A percentile compares a stretch with the other conserved stretches of the same genome.
Evolutionary conservation across 2,888 invertebrate genomes (phyloP).

Genomic region (Magallana nippona): DNA sequence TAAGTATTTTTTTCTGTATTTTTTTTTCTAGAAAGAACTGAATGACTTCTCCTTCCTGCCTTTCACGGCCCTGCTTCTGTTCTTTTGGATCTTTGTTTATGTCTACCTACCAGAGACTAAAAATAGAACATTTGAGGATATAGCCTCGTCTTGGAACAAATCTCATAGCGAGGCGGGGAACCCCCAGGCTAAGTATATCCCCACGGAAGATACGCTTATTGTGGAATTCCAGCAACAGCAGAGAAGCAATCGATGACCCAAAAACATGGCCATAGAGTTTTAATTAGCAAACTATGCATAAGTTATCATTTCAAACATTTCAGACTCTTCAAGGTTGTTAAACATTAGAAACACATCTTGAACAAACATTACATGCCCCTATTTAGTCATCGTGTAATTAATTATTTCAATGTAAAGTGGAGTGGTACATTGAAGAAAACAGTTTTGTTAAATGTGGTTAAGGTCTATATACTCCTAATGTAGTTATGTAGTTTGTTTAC

Average conservation of each 20-base stretch:
- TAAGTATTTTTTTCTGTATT: slow-evolving; percentile 6
- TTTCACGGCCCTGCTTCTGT: slow-evolving; percentile 95
- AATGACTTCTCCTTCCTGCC: slow-evolving; percentile 78
- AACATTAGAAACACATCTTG: too few relatives aligned
- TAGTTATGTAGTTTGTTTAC: too few relatives aligned
- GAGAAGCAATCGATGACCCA: slow-evolving; percentile 1
- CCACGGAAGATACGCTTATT: slow-evolving; percentile 43
- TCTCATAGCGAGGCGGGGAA: slow-evolving; percentile 8
- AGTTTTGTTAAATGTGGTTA: too few relatives aligned
- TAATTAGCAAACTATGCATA: too few relatives aligned
- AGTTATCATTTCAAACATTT: too few relatives aligned
- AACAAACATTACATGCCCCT: too few relatives aligned
- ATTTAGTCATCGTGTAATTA: too few relatives aligned
- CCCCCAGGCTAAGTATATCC: slow-evolving; percentile 8
- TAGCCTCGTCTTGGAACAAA: slow-evolving; percentile 82
- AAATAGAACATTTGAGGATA: slow-evolving; percentile 97
- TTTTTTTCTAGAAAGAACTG: slow-evolving; percentile 73
- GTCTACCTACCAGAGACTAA: slow-evolving; percentile 99
- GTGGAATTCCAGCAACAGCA: slow-evolving; percentile 22
- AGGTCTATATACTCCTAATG: too few relatives aligned
- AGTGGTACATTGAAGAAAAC: too few relatives aligned
- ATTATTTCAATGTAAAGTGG: too few relatives aligned
- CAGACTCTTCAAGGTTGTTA: too few relatives aligned
- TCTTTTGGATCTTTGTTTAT: slow-evolving; percentile 95
- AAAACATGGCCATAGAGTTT: neutral